Evolutionary conservation across 23 tunicate genomes (phyloP), one percentile per base, ranked within the genome.

Genomic region (Oikopleura albicans): DNA sequence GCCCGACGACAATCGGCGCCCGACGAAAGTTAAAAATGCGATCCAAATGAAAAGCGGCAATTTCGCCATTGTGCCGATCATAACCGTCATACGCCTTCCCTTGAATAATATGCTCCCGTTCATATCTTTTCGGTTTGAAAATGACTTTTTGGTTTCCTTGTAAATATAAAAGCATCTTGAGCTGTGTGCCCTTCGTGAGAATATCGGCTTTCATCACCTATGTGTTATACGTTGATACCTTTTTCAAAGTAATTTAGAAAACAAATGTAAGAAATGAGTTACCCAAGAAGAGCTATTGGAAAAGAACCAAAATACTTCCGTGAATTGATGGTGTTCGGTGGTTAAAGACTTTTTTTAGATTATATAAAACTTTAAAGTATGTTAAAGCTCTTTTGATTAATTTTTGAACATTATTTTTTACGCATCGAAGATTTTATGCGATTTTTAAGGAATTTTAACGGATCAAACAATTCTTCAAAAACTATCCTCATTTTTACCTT

Each of bases 41-140:
- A 84, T 89, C 93, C 27, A 92, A 83, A 83, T 92, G 97, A 84
- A 92, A 92, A 0, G 97, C 84, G 41, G 97, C 97, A 39, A 92
- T 88, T 84, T 92, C 97, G 0, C 91, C 97, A 84, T 92, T 89
- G 76, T 92, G 97, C 0, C 97, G 84, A 56, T 92, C 97, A 83
- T 87, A 92, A 0, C 97, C 97, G 86, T 86, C 91, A 57, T 89
- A 92, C 0, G 97, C 87, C 59, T 92, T 92, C 0, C 97, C 97
- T 66, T 87, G 86, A 37, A 92, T 89, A 27, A 92, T 89, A 57
- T 86, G 76, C 40, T 92, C 94, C 75, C 97, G 66, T 84, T 76
- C 87, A 86, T 92, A 92, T 84, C 96, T 8, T 75, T 92, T 92
- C 66, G 89, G 97, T 83, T 92, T 92, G 84, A 92, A 92, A n/a